phyloP scores from a whole-genome alignment of 1,140 invertebrate species.

The Schlechtendalia chinensis region DNA sequence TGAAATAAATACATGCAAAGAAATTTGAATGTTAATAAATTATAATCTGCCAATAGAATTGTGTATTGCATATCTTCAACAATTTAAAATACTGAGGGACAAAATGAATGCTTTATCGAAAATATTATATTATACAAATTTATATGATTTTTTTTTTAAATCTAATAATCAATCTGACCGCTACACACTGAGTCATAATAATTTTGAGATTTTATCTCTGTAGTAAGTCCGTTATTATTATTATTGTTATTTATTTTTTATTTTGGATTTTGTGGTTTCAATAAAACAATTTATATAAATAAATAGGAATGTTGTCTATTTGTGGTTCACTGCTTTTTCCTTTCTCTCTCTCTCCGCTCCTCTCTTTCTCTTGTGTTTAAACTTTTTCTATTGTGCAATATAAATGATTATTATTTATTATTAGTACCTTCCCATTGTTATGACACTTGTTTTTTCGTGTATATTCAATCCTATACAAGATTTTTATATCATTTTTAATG shows the following conservation, averaged over 20 bases:
- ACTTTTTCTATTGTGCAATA: constrained; percentile 17
- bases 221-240: too few relatives aligned
- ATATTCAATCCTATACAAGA: background rate
- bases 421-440: background rate
- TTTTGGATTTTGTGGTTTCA: background rate
- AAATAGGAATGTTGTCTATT: background rate
- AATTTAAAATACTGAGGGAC: background rate
- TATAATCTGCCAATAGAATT: too few relatives aligned
- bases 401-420: constrained; percentile 16
- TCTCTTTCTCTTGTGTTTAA: constrained; percentile 14
- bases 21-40: too few relatives aligned
- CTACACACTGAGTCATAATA: background rate
- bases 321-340: constrained; percentile 1
- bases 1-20: too few relatives aligned
- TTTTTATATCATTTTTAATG: background rate
- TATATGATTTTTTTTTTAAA: background rate
- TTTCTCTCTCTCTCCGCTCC: background rate
- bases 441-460: constrained; percentile 8
- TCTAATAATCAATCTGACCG: background rate
- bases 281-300: background rate
- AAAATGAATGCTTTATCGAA: background rate
- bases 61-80: background rate
- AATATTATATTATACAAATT: background rate
- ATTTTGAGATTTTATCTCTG: background rate
- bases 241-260: background rate